Evolutionary conservation across 2,113 vertebrate species (phyloP).

Genomic region (Sander lucioperca): DNA sequence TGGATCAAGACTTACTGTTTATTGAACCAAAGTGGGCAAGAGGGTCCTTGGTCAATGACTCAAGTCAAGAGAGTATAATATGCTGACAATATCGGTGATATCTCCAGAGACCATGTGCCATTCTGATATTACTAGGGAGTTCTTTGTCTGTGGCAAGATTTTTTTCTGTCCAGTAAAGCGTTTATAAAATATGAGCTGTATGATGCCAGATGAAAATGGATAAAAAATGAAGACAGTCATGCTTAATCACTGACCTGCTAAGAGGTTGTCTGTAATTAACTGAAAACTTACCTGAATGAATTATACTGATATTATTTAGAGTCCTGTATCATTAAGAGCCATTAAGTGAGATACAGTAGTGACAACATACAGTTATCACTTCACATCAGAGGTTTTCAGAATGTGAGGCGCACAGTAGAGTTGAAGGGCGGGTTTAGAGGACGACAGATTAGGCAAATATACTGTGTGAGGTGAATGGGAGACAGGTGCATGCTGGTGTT

Average conservation of each 20-base stretch:
- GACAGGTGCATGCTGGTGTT: conserved; percentile 7
- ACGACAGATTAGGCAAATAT: neutral
- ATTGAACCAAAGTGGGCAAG: conserved; percentile 22
- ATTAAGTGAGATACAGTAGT: neutral
- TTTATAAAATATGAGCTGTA: neutral
- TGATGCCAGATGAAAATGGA: neutral
- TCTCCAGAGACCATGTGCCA: neutral
- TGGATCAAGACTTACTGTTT: neutral
- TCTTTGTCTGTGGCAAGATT: neutral
- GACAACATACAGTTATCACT: neutral
- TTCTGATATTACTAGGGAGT: neutral
- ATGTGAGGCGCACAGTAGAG: neutral
- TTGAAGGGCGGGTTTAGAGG: neutral
- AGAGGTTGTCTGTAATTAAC: neutral
- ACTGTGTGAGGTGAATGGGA: neutral
- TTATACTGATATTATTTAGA: neutral
- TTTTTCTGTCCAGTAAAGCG: neutral
- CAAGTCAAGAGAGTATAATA: conserved; percentile 5
- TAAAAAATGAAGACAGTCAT: conserved; percentile 1
- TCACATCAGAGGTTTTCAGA: neutral
- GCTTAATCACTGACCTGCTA: neutral
- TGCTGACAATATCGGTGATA: neutral
- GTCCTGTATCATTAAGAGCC: neutral
- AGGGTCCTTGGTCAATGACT: conserved; percentile 6
- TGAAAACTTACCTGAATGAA: neutral